Percentiles rank a stretch among this genome's conserved stretches.
Evolutionary conservation across 1,140 invertebrate species (phyloP).

Genomic region (Halotydeus destructor): DNA sequence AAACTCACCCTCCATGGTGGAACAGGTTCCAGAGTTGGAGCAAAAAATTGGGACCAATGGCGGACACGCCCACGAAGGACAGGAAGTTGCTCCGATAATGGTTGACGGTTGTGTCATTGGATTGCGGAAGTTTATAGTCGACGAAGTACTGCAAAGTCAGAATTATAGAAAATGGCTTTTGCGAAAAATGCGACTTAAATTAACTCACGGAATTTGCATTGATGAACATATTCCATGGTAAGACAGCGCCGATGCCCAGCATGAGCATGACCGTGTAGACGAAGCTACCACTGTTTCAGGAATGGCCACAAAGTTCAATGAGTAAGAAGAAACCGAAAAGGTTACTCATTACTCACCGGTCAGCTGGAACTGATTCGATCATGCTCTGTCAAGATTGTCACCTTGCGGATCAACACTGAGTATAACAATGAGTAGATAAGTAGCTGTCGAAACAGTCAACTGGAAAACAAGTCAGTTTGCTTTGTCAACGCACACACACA

Average conservation of each 20-base stretch:
- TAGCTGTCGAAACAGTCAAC: too few species aligned
- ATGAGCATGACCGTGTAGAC: conserved; percentile 70
- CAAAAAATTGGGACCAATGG: conserved; percentile 4
- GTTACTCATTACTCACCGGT: too few species aligned
- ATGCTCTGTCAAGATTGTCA: too few species aligned
- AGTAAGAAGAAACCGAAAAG: too few species aligned
- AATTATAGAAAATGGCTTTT: too few species aligned
- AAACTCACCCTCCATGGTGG: conserved; percentile 5
- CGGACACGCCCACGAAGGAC: conserved; percentile 1
- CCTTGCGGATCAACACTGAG: too few species aligned
- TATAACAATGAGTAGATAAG: too few species aligned
- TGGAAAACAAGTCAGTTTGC: too few species aligned
- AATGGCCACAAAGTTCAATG: too few species aligned
- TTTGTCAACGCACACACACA: too few species aligned
- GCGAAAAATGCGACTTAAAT: too few species aligned
- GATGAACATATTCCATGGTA: conserved; percentile 99
- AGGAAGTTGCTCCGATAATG: conserved; percentile 7
- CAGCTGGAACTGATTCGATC: too few species aligned
- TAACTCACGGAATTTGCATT: conserved; percentile 43
- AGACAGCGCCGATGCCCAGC: conserved; percentile 78
- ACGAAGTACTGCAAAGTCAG: conserved; percentile 12
- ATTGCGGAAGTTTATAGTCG: conserved; percentile 6
- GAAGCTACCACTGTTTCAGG: conserved; percentile 43
- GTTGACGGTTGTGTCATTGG: neutral
- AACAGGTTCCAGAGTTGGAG: conserved; percentile 6